These are phyloP conservation scores for Phodopus roborovskii DNA, from an alignment of 2,113 vertebrate genomes.

Conservation along the genomic window DNA sequence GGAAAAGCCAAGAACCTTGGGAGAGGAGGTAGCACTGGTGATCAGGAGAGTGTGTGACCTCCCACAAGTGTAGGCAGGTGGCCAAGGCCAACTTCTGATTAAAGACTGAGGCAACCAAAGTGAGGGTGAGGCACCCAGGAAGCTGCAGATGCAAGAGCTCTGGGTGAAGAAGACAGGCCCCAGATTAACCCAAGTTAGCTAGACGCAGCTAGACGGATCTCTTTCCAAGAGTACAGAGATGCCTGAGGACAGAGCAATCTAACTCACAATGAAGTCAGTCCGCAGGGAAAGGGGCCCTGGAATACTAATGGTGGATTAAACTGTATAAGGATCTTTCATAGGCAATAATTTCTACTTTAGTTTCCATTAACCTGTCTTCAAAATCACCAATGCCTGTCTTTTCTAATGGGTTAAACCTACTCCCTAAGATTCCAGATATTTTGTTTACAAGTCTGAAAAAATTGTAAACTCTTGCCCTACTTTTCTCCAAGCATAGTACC, in stretches of 20 bases:
- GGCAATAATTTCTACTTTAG: neutral
- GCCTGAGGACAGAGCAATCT: neutral
- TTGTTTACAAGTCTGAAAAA: neutral
- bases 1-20: neutral
- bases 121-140: neutral
- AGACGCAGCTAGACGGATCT: too few relatives aligned
- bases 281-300: neutral
- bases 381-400: neutral
- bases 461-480: neutral
- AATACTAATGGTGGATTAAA: neutral
- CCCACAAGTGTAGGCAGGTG: neutral
- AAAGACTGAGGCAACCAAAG: neutral
- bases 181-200: neutral
- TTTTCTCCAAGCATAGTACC: neutral
- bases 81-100: neutral
- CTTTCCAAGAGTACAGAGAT: neutral
- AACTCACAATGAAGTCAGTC: neutral
- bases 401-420: slow-evolving; percentile 22
- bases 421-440: neutral
- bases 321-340: neutral
- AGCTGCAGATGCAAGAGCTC: neutral
- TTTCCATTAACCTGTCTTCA: slow-evolving; percentile 11
- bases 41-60: neutral
- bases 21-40: neutral
- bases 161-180: neutral